A percentile compares a stretch with the other conserved stretches of the same genome.
phyloP scores from a whole-genome alignment of 2,888 invertebrate species.

The Ormyrus rosae region DNA sequence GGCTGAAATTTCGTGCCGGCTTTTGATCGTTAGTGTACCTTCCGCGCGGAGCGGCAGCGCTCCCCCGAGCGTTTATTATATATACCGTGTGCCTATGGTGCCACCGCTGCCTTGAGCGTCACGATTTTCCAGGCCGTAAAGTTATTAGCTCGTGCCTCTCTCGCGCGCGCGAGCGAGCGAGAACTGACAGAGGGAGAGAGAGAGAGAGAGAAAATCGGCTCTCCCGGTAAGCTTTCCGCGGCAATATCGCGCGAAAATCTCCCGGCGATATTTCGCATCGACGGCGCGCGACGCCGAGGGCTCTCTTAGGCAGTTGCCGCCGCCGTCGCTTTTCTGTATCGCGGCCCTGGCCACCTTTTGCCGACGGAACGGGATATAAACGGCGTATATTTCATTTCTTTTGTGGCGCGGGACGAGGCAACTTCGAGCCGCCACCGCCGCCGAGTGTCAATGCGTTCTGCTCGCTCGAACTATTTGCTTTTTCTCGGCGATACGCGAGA shows the following conservation, averaged over 20 bases:
- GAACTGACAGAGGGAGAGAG: neutral
- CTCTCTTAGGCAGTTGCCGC: no score
- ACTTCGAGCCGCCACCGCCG: no score
- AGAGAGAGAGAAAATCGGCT: conserved; percentile 32
- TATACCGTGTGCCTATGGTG: neutral
- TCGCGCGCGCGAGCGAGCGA: conserved; percentile 19
- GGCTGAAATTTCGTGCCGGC: neutral
- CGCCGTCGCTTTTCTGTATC: neutral
- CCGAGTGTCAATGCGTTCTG: no score
- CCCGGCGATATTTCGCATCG: conserved; percentile 35
- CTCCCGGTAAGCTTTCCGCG: neutral
- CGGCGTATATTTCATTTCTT: conserved; percentile 40
- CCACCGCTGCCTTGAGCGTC: conserved; percentile 61
- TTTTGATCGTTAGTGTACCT: conserved; percentile 28
- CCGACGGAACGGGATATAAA: neutral
- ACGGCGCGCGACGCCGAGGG: neutral
- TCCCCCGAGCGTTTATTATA: conserved; percentile 11
- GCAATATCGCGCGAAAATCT: conserved; percentile 42
- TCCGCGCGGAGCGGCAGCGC: neutral
- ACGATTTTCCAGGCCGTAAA: conserved; percentile 69
- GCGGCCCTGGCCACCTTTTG: conserved; percentile 29
- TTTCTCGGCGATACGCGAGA: no score
- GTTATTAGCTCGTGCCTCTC: conserved; percentile 64
- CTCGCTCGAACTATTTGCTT: no score
- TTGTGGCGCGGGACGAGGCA: neutral